Conservation (phyloP, 2,888 invertebrate species). For the Dasysyrphus tricinctus region DNA sequence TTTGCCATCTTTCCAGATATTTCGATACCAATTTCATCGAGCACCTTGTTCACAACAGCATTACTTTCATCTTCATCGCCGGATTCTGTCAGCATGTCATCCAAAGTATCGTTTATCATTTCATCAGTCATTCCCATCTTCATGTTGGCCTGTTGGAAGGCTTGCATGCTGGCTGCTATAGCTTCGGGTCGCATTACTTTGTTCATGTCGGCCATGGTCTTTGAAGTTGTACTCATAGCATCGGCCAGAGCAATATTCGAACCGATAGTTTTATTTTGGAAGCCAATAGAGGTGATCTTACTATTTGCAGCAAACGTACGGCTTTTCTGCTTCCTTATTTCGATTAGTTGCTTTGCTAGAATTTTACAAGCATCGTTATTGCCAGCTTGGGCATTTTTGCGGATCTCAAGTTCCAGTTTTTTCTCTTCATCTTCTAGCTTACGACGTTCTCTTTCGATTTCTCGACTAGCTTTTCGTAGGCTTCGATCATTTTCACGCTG, state of each 20-base stretch:
- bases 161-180: constrained; percentile 91
- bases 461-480: constrained; percentile 91
- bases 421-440: constrained; percentile 95
- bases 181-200: constrained; percentile 93
- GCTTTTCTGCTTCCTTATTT: constrained; percentile 93
- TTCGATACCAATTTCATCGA: constrained; percentile 99
- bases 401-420: constrained; percentile 95
- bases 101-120: constrained; percentile 96
- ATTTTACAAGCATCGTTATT: constrained; percentile 92
- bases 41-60: constrained; percentile 93
- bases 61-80: constrained; percentile 96
- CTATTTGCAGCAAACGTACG: constrained; percentile 92
- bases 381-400: constrained; percentile 93
- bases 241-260: constrained; percentile 94
- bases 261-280: constrained; percentile 95
- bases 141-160: constrained; percentile 92
- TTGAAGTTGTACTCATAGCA: constrained; percentile 94
- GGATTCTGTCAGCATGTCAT: constrained; percentile 94
- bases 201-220: constrained; percentile 95
- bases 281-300: constrained; percentile 90
- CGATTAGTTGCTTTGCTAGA: constrained; percentile 94
- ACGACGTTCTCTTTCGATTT: constrained; percentile 92
- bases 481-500: constrained; percentile 92
- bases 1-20: constrained; percentile 92
- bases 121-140: constrained; percentile 98